phyloP scores from a whole-genome alignment of 2,113 vertebrate genomes.

The Lonchura striata region DNA sequence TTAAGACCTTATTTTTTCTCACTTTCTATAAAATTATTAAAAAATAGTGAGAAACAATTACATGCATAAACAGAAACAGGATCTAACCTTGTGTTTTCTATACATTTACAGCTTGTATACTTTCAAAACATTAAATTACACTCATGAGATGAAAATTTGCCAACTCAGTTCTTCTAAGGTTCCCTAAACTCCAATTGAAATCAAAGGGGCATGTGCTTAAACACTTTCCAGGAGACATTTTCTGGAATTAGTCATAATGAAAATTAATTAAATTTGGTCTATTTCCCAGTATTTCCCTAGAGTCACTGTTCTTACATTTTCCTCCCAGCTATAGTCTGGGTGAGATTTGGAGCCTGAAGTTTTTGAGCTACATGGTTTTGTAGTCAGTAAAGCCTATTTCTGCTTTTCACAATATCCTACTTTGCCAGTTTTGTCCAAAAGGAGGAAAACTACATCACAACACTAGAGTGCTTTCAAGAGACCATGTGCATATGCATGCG shows the following conservation, averaged over 20 bases:
- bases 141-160: not conserved
- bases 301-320: slow-evolving; percentile 9
- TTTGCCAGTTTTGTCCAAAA: not conserved
- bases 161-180: not conserved
- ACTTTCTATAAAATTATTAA: not conserved
- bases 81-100: not conserved
- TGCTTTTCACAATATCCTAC: not conserved
- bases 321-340: not conserved
- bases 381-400: not conserved
- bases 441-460: slow-evolving; percentile 28
- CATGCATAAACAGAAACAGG: not conserved
- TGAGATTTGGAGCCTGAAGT: not conserved
- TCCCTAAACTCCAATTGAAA: not conserved
- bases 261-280: slow-evolving; percentile 39
- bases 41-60: not conserved
- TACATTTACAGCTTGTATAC: not conserved
- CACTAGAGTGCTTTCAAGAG: slow-evolving; percentile 22
- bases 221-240: not conserved
- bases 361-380: not conserved
- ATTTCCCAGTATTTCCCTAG: not conserved
- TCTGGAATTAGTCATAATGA: slow-evolving; percentile 22
- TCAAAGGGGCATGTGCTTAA: not conserved
- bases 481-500: not conserved
- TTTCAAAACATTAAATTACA: not conserved
- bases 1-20: not conserved